phyloP scores from a whole-genome alignment of 2,888 invertebrate species.

The Toxonevra muliebris region DNA sequence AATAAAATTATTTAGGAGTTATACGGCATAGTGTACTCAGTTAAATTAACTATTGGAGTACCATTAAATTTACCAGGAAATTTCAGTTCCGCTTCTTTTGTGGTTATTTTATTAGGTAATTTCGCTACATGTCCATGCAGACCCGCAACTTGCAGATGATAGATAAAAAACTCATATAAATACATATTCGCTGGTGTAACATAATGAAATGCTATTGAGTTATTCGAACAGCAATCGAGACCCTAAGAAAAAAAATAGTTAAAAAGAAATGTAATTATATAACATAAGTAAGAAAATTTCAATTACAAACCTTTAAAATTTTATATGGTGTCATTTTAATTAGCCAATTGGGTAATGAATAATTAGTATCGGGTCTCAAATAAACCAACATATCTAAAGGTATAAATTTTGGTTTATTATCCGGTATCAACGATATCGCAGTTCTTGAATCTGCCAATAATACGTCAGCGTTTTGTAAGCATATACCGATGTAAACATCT shows the following conservation, averaged over 20 bases:
- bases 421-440: slow-evolving; percentile 36
- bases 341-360: slow-evolving; percentile 47
- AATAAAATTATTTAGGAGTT: slow-evolving; percentile 43
- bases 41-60: slow-evolving; percentile 38
- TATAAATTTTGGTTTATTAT: slow-evolving; percentile 47
- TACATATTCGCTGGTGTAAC: slow-evolving; percentile 92
- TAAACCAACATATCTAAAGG: slow-evolving; percentile 45
- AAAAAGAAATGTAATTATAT: not conserved
- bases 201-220: slow-evolving; percentile 95
- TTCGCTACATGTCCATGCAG: slow-evolving; percentile 25
- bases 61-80: slow-evolving; percentile 41
- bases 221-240: slow-evolving; percentile 90
- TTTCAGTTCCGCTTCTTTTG: slow-evolving; percentile 35
- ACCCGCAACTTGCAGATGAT: slow-evolving; percentile 85
- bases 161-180: slow-evolving; percentile 91
- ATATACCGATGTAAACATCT: slow-evolving; percentile 69
- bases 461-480: slow-evolving; percentile 86
- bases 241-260: slow-evolving; percentile 70
- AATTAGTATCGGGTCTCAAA: slow-evolving; percentile 40
- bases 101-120: slow-evolving; percentile 37
- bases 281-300: not conserved
- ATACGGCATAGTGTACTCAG: slow-evolving; percentile 35
- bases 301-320: slow-evolving; percentile 71
- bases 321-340: slow-evolving; percentile 45
- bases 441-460: slow-evolving; percentile 83